phyloP scores from a whole-genome alignment of 2,888 invertebrate genomes.

The Eumerus sabulonum region DNA sequence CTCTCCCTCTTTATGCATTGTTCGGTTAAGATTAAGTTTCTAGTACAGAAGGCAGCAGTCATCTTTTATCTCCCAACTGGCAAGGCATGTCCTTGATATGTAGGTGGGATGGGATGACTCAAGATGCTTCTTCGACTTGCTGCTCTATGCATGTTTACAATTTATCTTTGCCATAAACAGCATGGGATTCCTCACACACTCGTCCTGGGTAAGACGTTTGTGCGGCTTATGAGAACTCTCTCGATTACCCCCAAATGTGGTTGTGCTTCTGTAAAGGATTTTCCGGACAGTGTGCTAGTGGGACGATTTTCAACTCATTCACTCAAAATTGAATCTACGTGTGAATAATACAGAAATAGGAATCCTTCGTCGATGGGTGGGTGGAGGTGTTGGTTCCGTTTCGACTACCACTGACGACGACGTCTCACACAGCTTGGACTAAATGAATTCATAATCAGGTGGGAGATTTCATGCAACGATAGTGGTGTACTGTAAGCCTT shows the following conservation, averaged over 20 bases:
- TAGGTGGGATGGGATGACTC: background rate
- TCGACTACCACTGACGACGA: too few relatives aligned
- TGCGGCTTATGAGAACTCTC: constrained; percentile 53
- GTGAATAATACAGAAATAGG: constrained; percentile 59
- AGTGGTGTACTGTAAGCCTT: background rate
- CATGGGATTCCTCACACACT: constrained; percentile 22
- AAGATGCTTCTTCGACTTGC: background rate
- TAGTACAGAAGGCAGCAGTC: constrained; percentile 58
- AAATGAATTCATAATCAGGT: constrained; percentile 66
- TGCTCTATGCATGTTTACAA: constrained; percentile 39
- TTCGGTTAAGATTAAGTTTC: constrained; percentile 51
- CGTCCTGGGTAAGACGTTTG: too few relatives aligned
- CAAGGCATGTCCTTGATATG: background rate
- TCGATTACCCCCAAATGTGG: constrained; percentile 49
- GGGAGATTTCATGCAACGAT: constrained; percentile 32
- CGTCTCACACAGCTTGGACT: constrained; percentile 16
- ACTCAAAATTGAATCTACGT: constrained; percentile 64
- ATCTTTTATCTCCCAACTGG: constrained; percentile 27
- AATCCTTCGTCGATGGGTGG: constrained; percentile 55
- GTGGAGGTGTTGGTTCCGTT: constrained; percentile 5
- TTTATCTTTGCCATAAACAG: constrained; percentile 42
- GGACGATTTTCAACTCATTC: constrained; percentile 44
- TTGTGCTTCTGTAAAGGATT: constrained; percentile 34
- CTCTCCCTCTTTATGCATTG: background rate
- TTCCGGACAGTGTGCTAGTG: constrained; percentile 47